Evolutionary conservation across 2,113 vertebrate genomes (phyloP).

Genomic region (Plectropomus leopardus): DNA sequence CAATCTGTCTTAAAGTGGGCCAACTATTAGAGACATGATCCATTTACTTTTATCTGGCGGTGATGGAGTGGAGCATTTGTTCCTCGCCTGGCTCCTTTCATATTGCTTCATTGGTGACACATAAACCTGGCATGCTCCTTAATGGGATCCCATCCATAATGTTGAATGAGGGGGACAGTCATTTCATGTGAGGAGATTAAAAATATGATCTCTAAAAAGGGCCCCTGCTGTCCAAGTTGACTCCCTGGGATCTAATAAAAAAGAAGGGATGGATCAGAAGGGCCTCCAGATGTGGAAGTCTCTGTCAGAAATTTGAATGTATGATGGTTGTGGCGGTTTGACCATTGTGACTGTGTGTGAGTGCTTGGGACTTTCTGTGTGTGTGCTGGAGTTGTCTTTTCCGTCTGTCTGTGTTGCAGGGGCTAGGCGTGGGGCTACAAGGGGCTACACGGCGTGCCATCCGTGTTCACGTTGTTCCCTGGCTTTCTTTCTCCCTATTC

Average conservation of each 20-base stretch:
- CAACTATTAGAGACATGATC: conserved; percentile 74
- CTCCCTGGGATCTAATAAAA: conserved; percentile 36
- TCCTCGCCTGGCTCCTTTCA: conserved; percentile 71
- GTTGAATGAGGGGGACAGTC: conserved; percentile 58
- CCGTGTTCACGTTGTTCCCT: too few species aligned
- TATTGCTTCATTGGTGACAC: conserved; percentile 75
- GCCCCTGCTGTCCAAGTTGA: conserved; percentile 43
- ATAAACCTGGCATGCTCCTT: conserved; percentile 74
- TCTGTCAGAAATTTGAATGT: not conserved
- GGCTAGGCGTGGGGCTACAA: too few species aligned
- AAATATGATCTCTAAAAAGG: conserved; percentile 66
- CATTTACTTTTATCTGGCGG: conserved; percentile 80
- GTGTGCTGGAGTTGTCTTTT: too few species aligned
- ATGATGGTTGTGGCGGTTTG: too few species aligned
- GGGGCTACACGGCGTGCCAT: too few species aligned
- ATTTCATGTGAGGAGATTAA: conserved; percentile 71
- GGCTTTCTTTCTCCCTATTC: too few species aligned
- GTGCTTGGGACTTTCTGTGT: too few species aligned
- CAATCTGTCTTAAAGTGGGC: conserved; percentile 69
- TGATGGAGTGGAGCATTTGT: conserved; percentile 79
- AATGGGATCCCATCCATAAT: conserved; percentile 78
- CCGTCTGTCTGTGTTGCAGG: too few species aligned
- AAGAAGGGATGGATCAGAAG: conserved; percentile 12
- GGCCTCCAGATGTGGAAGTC: conserved; percentile 27
- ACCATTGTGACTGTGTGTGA: too few species aligned